A percentile compares a stretch with the other conserved stretches of the same genome.
phyloP scores from a whole-genome alignment of 2,888 invertebrate genomes.

The Cactoblastis cactorum region DNA sequence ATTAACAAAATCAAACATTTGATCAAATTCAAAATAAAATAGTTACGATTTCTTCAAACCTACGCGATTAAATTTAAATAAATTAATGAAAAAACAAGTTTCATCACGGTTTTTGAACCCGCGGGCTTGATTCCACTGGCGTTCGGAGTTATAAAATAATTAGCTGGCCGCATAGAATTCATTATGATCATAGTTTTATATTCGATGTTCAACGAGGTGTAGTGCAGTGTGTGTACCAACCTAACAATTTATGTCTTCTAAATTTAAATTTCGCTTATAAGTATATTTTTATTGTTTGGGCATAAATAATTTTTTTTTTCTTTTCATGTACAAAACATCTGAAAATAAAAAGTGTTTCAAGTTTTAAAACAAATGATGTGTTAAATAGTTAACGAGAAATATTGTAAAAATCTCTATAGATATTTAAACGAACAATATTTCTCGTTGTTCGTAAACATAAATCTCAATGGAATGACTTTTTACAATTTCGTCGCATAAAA shows the following conservation, averaged over 20 bases:
- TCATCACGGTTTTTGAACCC: conserved; percentile 10
- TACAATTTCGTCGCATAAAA: no score
- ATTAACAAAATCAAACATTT: not conserved
- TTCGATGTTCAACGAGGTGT: not conserved
- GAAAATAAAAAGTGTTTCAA: no score
- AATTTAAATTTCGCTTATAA: no score
- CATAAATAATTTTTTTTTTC: not conserved
- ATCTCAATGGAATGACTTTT: no score
- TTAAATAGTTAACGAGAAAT: no score
- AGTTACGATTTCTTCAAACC: not conserved
- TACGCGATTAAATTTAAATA: not conserved
- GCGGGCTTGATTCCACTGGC: not conserved
- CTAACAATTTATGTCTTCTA: not conserved
- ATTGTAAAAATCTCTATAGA: no score
- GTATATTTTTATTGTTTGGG: no score
- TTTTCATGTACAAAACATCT: no score
- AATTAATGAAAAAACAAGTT: not conserved
- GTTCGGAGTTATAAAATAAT: conserved; percentile 7
- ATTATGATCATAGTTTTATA: not conserved
- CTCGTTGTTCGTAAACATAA: no score
- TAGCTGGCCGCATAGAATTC: conserved; percentile 4
- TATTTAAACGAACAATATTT: no score
- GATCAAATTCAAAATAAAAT: not conserved
- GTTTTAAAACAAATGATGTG: no score
- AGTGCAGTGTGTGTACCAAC: not conserved